These are phyloP conservation scores for Phallusia fumigata DNA, from an alignment of 23 tunicate genomes.

Conservation along the genomic window DNA sequence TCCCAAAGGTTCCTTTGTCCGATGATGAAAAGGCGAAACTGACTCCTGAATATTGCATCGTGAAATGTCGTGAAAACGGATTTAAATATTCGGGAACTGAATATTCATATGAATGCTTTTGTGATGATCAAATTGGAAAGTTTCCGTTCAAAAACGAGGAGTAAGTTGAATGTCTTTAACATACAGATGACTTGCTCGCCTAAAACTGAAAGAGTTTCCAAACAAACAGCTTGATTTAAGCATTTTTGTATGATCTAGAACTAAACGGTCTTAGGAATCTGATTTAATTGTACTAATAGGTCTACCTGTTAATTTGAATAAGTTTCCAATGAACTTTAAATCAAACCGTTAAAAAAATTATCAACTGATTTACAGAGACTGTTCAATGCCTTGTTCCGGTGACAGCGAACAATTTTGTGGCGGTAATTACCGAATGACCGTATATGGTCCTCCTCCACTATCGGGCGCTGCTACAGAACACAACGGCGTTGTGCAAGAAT, in stretches of 20 bases:
- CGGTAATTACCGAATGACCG: constrained; percentile 7
- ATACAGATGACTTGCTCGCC: too few relatives aligned
- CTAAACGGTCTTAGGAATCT: too few relatives aligned
- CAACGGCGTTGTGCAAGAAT: constrained; percentile 43
- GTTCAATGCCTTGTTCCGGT: constrained; percentile 29
- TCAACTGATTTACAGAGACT: constrained; percentile 25
- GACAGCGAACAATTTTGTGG: constrained; percentile 42
- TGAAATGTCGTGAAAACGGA: constrained; percentile 24
- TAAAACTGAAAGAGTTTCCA: too few relatives aligned
- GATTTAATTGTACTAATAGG: too few relatives aligned
- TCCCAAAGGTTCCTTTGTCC: constrained; percentile 12
- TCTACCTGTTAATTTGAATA: background rate
- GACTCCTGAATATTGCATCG: constrained; percentile 46
- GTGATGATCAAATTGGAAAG: constrained; percentile 35
- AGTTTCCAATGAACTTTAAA: background rate
- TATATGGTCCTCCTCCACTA: constrained; percentile 49
- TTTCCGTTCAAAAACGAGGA: constrained; percentile 12
- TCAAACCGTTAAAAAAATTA: background rate
- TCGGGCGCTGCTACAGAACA: constrained; percentile 43
- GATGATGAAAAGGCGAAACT: constrained; percentile 26
- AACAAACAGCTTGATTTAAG: too few relatives aligned
- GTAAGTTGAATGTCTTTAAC: constrained; percentile 15
- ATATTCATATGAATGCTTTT: constrained; percentile 33
- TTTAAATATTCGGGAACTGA: constrained; percentile 50
- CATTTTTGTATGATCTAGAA: too few relatives aligned